A percentile compares a stretch with the other conserved stretches of the same genome.
Conservation (phyloP, 2,113 vertebrate species). For the Cottus gobio region DNA sequence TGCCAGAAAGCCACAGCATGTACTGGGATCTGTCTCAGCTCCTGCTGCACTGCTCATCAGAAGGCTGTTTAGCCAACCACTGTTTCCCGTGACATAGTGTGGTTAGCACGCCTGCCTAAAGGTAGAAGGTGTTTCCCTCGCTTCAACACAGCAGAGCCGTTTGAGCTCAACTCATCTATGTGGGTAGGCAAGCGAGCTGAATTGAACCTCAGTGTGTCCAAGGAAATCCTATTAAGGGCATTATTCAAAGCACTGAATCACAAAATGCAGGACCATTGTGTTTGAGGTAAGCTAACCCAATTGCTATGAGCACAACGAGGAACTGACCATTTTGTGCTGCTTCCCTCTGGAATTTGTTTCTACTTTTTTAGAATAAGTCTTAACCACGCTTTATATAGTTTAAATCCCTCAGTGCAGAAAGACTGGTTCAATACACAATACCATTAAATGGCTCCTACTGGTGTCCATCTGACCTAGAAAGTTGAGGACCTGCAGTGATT, state of each 20-base stretch:
- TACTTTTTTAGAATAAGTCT: slow-evolving; percentile 46
- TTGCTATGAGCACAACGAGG: slow-evolving; percentile 43
- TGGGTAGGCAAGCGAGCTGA: slow-evolving; percentile 43
- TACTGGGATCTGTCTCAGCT: slow-evolving; percentile 35
- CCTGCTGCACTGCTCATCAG: slow-evolving; percentile 47
- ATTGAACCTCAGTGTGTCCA: slow-evolving; percentile 51
- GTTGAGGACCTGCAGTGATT: slow-evolving; percentile 25
- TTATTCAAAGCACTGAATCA: slow-evolving; percentile 68
- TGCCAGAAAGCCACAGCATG: slow-evolving; percentile 48
- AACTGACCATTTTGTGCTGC: slow-evolving; percentile 47
- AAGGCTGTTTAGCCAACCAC: slow-evolving; percentile 38
- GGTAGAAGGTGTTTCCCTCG: slow-evolving; percentile 61
- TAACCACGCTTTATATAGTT: slow-evolving; percentile 44
- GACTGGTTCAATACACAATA: slow-evolving; percentile 40
- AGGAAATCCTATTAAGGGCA: slow-evolving; percentile 69
- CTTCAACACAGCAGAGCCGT: slow-evolving; percentile 50
- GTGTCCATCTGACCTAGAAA: slow-evolving; percentile 60
- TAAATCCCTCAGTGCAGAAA: slow-evolving; percentile 47
- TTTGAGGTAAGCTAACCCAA: slow-evolving; percentile 52
- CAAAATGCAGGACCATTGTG: slow-evolving; percentile 60
- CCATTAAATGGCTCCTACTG: slow-evolving; percentile 20
- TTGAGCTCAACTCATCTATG: slow-evolving; percentile 52
- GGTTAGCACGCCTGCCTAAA: slow-evolving; percentile 51
- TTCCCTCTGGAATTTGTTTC: slow-evolving; percentile 45
- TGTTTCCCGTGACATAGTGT: slow-evolving; percentile 47